These are phyloP conservation scores for Heliothis subflexa DNA, from an alignment of 1,140 invertebrate species.

Conservation along the genomic window DNA sequence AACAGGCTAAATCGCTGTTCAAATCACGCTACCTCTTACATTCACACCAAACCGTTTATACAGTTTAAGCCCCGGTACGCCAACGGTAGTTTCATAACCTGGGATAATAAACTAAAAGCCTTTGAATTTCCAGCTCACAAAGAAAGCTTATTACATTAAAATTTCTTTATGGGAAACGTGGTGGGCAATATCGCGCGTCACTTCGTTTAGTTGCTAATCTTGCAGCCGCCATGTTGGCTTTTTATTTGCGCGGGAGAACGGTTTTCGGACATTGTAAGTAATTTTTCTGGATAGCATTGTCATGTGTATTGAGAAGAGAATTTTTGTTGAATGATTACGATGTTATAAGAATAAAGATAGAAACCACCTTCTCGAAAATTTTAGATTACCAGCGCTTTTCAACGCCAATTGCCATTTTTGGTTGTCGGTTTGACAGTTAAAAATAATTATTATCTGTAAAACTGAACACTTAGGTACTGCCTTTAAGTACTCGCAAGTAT, in stretches of 20 bases:
- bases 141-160: slow-evolving; percentile 79
- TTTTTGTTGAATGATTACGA: not conserved
- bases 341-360: no score
- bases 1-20: not conserved
- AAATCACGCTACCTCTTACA: not conserved
- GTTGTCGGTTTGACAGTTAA: no score
- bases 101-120: slow-evolving; percentile 76
- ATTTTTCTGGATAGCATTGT: not conserved
- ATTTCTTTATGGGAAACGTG: slow-evolving; percentile 62
- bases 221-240: slow-evolving; percentile 8
- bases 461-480: no score
- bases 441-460: no score
- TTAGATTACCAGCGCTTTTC: no score
- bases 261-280: not conserved
- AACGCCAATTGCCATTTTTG: no score
- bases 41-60: slow-evolving; percentile 29
- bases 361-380: no score
- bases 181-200: slow-evolving; percentile 63
- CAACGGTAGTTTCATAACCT: slow-evolving; percentile 71
- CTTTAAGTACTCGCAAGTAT: no score
- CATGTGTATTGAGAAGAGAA: not conserved
- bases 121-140: slow-evolving; percentile 73
- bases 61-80: slow-evolving; percentile 54
- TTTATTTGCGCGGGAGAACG: not conserved
- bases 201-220: slow-evolving; percentile 53